These are phyloP conservation scores for Zoanthus sansibaricus DNA, from an alignment of 92 coral and sea anemone species.

Conservation along the genomic window DNA sequence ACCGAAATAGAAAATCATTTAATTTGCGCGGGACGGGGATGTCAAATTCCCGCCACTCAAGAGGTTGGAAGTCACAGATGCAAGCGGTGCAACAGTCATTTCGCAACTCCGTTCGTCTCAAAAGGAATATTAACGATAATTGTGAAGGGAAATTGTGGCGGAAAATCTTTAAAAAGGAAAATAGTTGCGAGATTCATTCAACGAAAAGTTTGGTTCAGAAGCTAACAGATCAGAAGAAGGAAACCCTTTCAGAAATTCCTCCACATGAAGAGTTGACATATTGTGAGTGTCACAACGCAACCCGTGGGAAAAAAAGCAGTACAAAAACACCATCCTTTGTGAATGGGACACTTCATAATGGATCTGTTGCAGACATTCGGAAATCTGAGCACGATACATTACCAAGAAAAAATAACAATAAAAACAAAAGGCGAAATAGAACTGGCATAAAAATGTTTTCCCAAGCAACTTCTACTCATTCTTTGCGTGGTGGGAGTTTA, in stretches of 20 bases:
- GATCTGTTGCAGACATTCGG: conserved; percentile 18
- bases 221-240: background rate
- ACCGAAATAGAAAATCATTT: conserved; percentile 19
- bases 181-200: background rate
- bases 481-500: background rate
- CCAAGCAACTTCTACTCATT: conserved; percentile 23
- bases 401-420: conserved; percentile 36
- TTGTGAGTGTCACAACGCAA: conserved; percentile 18
- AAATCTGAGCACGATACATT: conserved; percentile 34
- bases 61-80: conserved; percentile 30
- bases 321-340: conserved; percentile 38
- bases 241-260: conserved; percentile 21
- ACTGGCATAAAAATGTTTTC: conserved; percentile 31
- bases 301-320: conserved; percentile 39
- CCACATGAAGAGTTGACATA: background rate
- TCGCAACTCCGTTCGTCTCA: conserved; percentile 30
- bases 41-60: conserved; percentile 11
- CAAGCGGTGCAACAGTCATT: conserved; percentile 2
- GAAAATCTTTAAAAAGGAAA: background rate
- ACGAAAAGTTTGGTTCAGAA: background rate
- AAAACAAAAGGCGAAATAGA: conserved; percentile 15
- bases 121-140: conserved; percentile 24
- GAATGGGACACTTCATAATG: conserved; percentile 36
- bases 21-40: background rate
- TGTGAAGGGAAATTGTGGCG: conserved; percentile 14